Percentiles rank a stretch among this genome's conserved stretches.
These are phyloP conservation scores for Gymnoscopelus braueri DNA, from an alignment of 2,797 vertebrate genomes.

Conservation along the genomic window DNA sequence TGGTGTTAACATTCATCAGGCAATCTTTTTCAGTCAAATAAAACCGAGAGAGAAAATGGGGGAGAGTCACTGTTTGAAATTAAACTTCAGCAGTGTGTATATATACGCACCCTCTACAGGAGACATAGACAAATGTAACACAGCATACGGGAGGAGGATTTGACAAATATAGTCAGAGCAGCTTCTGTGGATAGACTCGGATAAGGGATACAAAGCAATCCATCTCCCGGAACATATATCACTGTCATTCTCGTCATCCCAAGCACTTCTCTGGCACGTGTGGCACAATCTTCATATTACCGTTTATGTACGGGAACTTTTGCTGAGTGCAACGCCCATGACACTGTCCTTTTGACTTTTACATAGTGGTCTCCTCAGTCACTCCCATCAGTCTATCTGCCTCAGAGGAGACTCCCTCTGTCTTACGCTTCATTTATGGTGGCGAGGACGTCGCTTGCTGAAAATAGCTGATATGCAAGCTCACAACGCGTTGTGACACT, in stretches of 20 bases:
- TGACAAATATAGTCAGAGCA: constrained; percentile 74
- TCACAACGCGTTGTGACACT: too few species aligned
- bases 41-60: constrained; percentile 31
- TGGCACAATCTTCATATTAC: constrained; percentile 86
- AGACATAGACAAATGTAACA: constrained; percentile 66
- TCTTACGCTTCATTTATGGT: neutral
- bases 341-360: constrained; percentile 68
- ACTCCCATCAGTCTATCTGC: constrained; percentile 14
- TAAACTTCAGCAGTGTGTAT: constrained; percentile 45
- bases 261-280: constrained; percentile 58
- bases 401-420: neutral
- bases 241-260: constrained; percentile 81
- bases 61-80: constrained; percentile 53
- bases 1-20: constrained; percentile 40
- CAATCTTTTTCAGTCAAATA: constrained; percentile 22
- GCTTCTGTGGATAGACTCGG: constrained; percentile 62
- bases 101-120: constrained; percentile 22
- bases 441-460: too few species aligned
- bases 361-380: constrained; percentile 9
- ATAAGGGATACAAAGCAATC: constrained; percentile 73
- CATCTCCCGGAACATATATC: constrained; percentile 89
- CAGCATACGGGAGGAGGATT: constrained; percentile 60
- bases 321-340: constrained; percentile 37
- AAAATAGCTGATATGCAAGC: too few species aligned
- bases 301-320: constrained; percentile 49